Conservation (phyloP, 2,797 vertebrate species). For the Galaxias olidus region DNA sequence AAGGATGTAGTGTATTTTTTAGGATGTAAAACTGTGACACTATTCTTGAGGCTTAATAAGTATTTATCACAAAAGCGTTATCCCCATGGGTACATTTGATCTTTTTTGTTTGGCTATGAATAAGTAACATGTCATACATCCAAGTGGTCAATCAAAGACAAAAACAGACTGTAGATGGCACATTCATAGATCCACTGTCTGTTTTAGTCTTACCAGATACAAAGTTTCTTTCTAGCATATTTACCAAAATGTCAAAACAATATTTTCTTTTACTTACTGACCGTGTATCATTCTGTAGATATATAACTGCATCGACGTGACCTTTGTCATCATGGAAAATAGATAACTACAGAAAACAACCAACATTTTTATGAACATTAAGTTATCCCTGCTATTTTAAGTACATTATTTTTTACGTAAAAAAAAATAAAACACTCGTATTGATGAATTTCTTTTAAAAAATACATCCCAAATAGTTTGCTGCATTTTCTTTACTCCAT, state of each 20-base stretch:
- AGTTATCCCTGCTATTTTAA: conserved; percentile 13
- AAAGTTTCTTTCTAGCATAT: conserved; percentile 22
- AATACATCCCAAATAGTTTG: conserved; percentile 32
- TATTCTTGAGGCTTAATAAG: conserved; percentile 26
- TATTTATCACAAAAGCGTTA: not conserved
- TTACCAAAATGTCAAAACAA: conserved; percentile 62
- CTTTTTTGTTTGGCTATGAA: conserved; percentile 1
- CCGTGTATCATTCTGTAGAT: conserved; percentile 41
- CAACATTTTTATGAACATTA: conserved; percentile 1
- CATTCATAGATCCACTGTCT: conserved; percentile 55
- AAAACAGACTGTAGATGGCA: conserved; percentile 46
- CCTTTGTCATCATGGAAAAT: conserved; percentile 14
- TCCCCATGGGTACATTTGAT: conserved; percentile 29
- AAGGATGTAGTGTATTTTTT: conserved; percentile 17
- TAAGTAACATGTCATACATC: conserved; percentile 54
- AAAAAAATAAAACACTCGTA: conserved; percentile 32
- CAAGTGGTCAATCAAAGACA: conserved; percentile 54
- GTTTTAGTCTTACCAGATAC: conserved; percentile 31
- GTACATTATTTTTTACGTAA: conserved; percentile 6
- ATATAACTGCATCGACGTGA: conserved; percentile 55
- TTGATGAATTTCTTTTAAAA: conserved; percentile 24
- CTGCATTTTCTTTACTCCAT: conserved; percentile 36
- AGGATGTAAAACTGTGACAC: conserved; percentile 24
- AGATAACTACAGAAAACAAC: conserved; percentile 37
- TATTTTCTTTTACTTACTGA: conserved; percentile 53